Evolutionary conservation across 2,113 vertebrate species (phyloP).

Genomic region (Callipepla californica): DNA sequence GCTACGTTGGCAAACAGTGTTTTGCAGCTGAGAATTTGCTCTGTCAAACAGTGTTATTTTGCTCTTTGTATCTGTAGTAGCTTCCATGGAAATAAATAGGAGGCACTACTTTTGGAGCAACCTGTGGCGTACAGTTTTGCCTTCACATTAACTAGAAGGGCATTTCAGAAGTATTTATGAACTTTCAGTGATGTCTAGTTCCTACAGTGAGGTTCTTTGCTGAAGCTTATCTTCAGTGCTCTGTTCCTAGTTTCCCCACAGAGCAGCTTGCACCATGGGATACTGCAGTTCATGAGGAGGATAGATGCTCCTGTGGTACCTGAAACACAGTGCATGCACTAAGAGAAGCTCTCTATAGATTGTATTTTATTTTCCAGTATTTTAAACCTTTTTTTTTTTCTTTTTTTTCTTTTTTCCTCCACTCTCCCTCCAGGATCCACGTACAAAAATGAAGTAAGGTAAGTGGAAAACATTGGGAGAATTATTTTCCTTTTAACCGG

Average conservation of each 20-base stretch:
- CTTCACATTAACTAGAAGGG: not conserved
- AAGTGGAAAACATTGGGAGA: slow-evolving; percentile 34
- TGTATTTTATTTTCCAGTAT: not conserved
- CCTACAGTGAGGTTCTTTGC: not conserved
- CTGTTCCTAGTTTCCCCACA: not conserved
- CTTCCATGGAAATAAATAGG: no score
- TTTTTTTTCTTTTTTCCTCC: not conserved
- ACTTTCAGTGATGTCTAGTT: rapidly evolving
- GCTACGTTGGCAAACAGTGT: no score
- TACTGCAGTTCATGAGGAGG: not conserved
- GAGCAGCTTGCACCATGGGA: no score
- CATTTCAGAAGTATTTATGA: not conserved
- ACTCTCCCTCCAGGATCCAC: slow-evolving; percentile 63
- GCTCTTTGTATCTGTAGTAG: no score
- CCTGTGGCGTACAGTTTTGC: not conserved
- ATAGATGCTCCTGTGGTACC: not conserved
- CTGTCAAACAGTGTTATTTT: no score
- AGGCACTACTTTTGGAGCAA: no score
- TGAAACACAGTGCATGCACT: not conserved
- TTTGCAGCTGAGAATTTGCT: no score
- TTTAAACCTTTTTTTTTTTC: not conserved
- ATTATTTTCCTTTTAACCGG: not conserved
- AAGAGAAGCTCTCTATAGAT: not conserved
- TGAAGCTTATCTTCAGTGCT: not conserved
- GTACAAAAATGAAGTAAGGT: slow-evolving; percentile 79